phyloP scores from a whole-genome alignment of 2,888 invertebrate species.

The Drosophila nigricruria region DNA sequence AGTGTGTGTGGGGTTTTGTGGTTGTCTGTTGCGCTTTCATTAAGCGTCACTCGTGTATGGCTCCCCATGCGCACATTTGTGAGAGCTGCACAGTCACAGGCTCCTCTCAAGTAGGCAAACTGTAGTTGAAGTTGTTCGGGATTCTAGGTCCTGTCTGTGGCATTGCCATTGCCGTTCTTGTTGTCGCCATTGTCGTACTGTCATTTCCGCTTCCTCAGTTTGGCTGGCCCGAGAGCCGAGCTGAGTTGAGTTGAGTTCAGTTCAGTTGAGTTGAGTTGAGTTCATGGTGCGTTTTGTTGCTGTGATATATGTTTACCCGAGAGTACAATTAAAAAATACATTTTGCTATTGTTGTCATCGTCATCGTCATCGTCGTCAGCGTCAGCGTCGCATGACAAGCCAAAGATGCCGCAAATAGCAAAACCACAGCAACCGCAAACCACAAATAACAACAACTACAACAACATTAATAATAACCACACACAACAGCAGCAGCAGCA shows the following conservation, averaged over 20 bases:
- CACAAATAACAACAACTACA: conserved; percentile 36
- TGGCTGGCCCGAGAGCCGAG: conserved; percentile 32
- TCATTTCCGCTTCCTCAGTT: conserved; percentile 76
- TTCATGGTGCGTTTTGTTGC: conserved; percentile 59
- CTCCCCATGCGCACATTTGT: conserved; percentile 69
- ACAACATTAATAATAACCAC: conserved; percentile 27
- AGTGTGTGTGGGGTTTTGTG: conserved; percentile 1
- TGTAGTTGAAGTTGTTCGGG: conserved; percentile 50
- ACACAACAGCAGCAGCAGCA: conserved; percentile 11
- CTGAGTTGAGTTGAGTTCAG: conserved; percentile 5
- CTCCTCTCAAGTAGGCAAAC: conserved; percentile 60
- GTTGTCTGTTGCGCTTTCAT: conserved; percentile 77
- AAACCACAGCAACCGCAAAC: conserved; percentile 60
- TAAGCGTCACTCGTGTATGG: conserved; percentile 76
- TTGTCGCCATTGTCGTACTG: conserved; percentile 74
- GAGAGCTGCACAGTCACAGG: conserved; percentile 32
- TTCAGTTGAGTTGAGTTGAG: conserved; percentile 42
- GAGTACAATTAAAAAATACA: conserved; percentile 81
- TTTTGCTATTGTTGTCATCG: conserved; percentile 72
- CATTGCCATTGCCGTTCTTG: conserved; percentile 72
- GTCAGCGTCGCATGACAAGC: conserved; percentile 71
- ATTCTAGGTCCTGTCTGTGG: conserved; percentile 45
- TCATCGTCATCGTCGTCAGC: conserved; percentile 63
- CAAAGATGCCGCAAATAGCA: conserved; percentile 78
- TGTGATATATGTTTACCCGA: conserved; percentile 73